These are phyloP conservation scores for Crocidura indochinensis DNA, from an alignment of 2,797 vertebrate species.

Conservation along the genomic window DNA sequence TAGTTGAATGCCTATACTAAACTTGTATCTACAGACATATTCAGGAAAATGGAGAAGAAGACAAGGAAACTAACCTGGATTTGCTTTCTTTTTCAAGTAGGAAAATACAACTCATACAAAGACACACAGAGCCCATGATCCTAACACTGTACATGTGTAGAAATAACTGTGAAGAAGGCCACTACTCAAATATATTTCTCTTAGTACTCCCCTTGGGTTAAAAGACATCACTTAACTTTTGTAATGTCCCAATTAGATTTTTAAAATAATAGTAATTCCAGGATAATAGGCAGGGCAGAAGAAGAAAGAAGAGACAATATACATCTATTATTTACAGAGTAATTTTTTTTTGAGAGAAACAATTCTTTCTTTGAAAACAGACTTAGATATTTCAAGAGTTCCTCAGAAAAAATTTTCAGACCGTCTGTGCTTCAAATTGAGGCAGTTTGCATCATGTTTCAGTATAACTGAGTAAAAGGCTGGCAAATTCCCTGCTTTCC, in stretches of 20 bases:
- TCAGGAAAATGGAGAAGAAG: slow-evolving; percentile 80
- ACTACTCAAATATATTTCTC: neutral
- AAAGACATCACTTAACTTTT: too few species aligned
- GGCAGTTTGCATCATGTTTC: slow-evolving; percentile 81
- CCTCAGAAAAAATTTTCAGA: slow-evolving; percentile 81
- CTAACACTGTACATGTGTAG: slow-evolving; percentile 1
- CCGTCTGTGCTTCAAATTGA: slow-evolving; percentile 85
- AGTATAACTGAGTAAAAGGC: slow-evolving; percentile 77
- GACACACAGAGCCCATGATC: neutral
- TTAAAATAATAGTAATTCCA: slow-evolving; percentile 25
- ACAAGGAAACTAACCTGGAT: slow-evolving; percentile 79
- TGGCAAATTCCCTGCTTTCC: slow-evolving; percentile 83
- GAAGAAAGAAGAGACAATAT: slow-evolving; percentile 29
- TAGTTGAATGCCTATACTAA: slow-evolving; percentile 80
- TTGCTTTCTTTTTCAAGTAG: slow-evolving; percentile 65
- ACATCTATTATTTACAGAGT: slow-evolving; percentile 38
- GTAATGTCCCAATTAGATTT: slow-evolving; percentile 9
- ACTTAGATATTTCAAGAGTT: slow-evolving; percentile 79
- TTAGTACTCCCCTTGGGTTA: neutral
- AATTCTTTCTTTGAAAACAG: slow-evolving; percentile 83
- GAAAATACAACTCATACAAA: slow-evolving; percentile 80
- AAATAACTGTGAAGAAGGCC: slow-evolving; percentile 60
- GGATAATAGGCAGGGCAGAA: neutral
- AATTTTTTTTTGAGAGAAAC: slow-evolving; percentile 69
- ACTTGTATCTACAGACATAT: slow-evolving; percentile 71